Conservation (phyloP, 2,113 vertebrate genomes). For the Heteronetta atricapilla region DNA sequence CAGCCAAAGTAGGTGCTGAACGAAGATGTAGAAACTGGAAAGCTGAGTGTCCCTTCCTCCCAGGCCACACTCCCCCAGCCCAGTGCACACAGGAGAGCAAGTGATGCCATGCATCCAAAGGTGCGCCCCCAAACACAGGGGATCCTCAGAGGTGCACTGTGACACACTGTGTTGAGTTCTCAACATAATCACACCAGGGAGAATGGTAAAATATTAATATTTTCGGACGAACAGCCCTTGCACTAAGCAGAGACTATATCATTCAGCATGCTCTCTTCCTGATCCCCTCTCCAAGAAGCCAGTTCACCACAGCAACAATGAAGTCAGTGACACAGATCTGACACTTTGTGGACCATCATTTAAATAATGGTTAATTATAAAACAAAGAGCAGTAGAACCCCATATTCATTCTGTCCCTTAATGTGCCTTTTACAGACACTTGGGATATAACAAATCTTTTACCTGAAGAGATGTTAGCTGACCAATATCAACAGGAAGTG, state of each 20-base stretch:
- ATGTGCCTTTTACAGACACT: neutral
- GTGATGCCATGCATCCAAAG: neutral
- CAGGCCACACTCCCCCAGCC: neutral
- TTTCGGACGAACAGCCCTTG: neutral
- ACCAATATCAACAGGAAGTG: constrained; percentile 88
- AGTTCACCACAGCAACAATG: neutral
- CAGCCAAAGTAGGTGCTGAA: neutral
- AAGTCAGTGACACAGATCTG: neutral
- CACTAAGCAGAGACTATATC: neutral
- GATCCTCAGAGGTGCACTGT: neutral
- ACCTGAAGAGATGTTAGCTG: constrained; percentile 86
- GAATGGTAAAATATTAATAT: neutral
- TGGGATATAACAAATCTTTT: neutral
- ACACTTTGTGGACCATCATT: neutral
- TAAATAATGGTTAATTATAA: neutral
- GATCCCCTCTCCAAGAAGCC: neutral
- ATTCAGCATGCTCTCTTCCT: neutral
- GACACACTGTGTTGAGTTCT: neutral
- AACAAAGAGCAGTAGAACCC: neutral
- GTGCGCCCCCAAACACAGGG: neutral
- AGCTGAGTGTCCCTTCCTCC: neutral
- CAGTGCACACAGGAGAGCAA: neutral
- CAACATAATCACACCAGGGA: neutral
- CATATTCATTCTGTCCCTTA: neutral
- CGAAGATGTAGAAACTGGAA: neutral